Evolutionary conservation across 1,140 invertebrate species (phyloP).

Genomic region (Pogonomyrmex californicus): DNA sequence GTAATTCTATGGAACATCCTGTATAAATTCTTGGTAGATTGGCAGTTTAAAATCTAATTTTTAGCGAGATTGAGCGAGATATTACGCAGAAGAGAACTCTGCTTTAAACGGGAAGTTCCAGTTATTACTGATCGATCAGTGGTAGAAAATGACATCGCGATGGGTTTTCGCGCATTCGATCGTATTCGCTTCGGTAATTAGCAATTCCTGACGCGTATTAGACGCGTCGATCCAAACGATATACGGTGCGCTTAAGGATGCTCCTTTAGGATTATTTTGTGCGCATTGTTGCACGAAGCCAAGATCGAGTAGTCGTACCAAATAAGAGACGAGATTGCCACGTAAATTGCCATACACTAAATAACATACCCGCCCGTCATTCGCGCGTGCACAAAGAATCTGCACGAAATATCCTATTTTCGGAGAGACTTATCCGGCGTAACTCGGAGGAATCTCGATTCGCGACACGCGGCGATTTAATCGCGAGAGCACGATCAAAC

Average conservation of each 20-base stretch:
- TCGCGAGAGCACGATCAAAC: not conserved
- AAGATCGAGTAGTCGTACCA: not conserved
- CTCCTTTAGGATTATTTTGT: not conserved
- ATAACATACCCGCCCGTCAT: not conserved
- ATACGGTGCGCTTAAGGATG: not conserved
- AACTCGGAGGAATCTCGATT: not conserved
- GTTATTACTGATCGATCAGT: slow-evolving; percentile 18
- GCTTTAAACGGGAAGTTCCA: not conserved
- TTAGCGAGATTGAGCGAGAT: not conserved
- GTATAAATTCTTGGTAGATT: not conserved
- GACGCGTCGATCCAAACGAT: not conserved
- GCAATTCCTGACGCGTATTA: not conserved
- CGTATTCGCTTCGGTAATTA: not conserved
- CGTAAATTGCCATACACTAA: not conserved
- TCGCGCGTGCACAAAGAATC: not conserved
- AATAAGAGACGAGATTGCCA: not conserved
- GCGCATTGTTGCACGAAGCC: not conserved
- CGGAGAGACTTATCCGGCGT: not conserved
- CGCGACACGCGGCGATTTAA: not conserved
- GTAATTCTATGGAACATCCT: not conserved
- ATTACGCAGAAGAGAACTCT: not conserved
- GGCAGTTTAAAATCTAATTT: slow-evolving; percentile 17
- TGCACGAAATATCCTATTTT: slow-evolving; percentile 3
- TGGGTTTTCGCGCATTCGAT: not conserved
- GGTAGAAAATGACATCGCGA: not conserved